phyloP scores from a whole-genome alignment of 2,888 invertebrate species.

The Cataglyphis rosenhaueri region DNA sequence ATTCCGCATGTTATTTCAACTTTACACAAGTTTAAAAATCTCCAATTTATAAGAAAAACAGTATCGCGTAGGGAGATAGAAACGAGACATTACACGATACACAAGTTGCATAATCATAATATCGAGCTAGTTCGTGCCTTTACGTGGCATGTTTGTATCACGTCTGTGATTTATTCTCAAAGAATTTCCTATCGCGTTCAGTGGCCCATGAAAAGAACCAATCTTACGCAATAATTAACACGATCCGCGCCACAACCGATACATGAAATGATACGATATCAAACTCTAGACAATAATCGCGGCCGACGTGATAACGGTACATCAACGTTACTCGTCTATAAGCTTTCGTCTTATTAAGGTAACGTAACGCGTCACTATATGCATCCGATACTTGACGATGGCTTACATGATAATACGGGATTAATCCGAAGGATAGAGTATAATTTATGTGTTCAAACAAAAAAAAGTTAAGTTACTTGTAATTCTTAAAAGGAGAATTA shows the following conservation, averaged over 20 bases:
- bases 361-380: slow-evolving; percentile 9
- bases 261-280: slow-evolving; percentile 9
- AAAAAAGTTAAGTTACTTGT: not conserved
- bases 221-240: slow-evolving; percentile 50
- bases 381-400: slow-evolving; percentile 38
- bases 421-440: not conserved
- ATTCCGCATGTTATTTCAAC: not conserved
- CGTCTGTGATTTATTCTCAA: slow-evolving; percentile 19
- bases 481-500: not conserved
- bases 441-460: slow-evolving; percentile 1
- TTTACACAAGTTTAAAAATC: not conserved
- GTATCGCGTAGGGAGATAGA: slow-evolving; percentile 9
- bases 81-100: slow-evolving; percentile 15
- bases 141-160: not conserved
- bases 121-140: slow-evolving; percentile 1
- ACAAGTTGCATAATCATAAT: slow-evolving; percentile 34
- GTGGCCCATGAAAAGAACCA: slow-evolving; percentile 46
- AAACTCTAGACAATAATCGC: slow-evolving; percentile 15
- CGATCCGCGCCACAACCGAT: slow-evolving; percentile 18
- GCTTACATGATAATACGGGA: slow-evolving; percentile 3
- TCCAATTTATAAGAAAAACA: not conserved
- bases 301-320: slow-evolving; percentile 49
- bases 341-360: slow-evolving; percentile 59
- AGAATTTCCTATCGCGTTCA: slow-evolving; percentile 41
- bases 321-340: slow-evolving; percentile 47